Evolutionary conservation across 2,113 vertebrate genomes (phyloP).

Genomic region (Panurus biarmicus): DNA sequence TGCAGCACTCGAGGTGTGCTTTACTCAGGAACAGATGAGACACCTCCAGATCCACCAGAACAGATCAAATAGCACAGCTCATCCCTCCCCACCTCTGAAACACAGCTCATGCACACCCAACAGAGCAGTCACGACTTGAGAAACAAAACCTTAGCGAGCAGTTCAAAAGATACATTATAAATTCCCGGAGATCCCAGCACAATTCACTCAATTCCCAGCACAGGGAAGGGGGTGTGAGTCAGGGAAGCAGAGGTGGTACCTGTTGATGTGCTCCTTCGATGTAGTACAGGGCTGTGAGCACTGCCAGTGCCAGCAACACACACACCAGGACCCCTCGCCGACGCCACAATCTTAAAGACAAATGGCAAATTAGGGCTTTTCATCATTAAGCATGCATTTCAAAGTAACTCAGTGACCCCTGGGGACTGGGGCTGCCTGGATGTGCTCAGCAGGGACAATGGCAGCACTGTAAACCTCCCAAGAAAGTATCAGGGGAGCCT

Average conservation of each 20-base stretch:
- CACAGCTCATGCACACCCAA: background rate
- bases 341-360: slow-evolving; percentile 84
- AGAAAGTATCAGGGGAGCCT: background rate
- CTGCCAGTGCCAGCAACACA: slow-evolving; percentile 75
- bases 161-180: background rate
- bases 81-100: background rate
- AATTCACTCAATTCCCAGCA: background rate
- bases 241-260: slow-evolving; percentile 66
- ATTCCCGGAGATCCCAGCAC: background rate
- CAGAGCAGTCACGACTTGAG: background rate
- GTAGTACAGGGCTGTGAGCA: slow-evolving; percentile 84
- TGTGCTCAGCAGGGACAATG: background rate
- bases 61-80: background rate
- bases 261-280: slow-evolving; percentile 90
- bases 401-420: background rate
- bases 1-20: background rate
- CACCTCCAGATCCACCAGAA: background rate
- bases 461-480: background rate
- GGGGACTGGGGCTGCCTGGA: background rate
- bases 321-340: slow-evolving; percentile 78
- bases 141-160: accelerated
- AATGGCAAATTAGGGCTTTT: slow-evolving; percentile 30
- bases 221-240: background rate
- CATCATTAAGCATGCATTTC: background rate
- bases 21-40: background rate